Conservation (phyloP, 2,888 invertebrate genomes). For the Trypoxylon attenuatum region DNA sequence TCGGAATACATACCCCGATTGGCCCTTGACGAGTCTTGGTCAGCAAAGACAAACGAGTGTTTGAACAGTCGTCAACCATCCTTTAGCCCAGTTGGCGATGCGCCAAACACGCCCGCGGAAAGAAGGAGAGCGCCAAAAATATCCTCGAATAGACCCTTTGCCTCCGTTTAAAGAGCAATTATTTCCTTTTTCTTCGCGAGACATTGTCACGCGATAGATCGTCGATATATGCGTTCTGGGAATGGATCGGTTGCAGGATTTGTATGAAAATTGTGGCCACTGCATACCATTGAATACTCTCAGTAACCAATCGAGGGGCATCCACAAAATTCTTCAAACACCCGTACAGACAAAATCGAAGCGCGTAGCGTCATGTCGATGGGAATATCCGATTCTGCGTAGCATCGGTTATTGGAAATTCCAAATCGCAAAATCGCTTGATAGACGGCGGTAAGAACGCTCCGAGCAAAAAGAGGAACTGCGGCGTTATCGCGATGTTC, state of each 20-base stretch:
- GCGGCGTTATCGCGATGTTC: not conserved
- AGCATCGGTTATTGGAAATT: not conserved
- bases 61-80: slow-evolving; percentile 62
- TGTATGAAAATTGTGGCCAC: too few relatives aligned
- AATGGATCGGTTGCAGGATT: too few relatives aligned
- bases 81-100: slow-evolving; percentile 54
- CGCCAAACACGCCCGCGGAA: slow-evolving; percentile 52
- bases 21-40: slow-evolving; percentile 47
- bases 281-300: too few relatives aligned
- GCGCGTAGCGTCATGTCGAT: too few relatives aligned
- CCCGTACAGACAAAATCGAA: too few relatives aligned
- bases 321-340: too few relatives aligned
- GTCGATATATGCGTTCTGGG: too few relatives aligned
- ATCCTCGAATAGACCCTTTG: slow-evolving; percentile 45
- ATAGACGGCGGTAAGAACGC: not conserved
- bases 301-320: too few relatives aligned
- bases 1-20: slow-evolving; percentile 43
- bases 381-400: not conserved
- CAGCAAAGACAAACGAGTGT: slow-evolving; percentile 62
- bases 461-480: not conserved
- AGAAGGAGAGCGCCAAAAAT: slow-evolving; percentile 50
- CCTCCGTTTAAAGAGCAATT: slow-evolving; percentile 41
- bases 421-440: not conserved
- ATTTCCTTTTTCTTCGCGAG: slow-evolving; percentile 33
- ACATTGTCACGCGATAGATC: slow-evolving; percentile 17